Base-by-base conservation (phyloP, 2,113 vertebrate genomes). In the Urocitellus parryii region DNA sequence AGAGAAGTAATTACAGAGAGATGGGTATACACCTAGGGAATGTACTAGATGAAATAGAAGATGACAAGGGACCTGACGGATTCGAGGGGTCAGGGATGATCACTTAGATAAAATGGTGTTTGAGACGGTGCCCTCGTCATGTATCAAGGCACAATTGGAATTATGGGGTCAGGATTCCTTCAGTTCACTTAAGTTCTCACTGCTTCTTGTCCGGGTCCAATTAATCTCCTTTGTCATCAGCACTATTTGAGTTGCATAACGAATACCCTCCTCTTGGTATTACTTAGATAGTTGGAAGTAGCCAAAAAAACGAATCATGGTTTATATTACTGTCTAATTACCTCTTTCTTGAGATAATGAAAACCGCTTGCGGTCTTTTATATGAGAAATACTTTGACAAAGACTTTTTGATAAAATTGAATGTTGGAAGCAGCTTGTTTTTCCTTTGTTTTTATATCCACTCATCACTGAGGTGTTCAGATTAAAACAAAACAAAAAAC, bases 291-390 rank as follows among this genome's bases (percentile, higher is more conserved):
- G 94, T 82, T 92, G 74, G 72, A 92, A 63, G 76, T 88, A 34
- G 27, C 72, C 85, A 83, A 94, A 89, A 58, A 79, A 65, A 39
- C 79, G 80, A 68, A 78, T 74, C 73, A n/a, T 39, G 27, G 45
- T 80, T 94, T 74, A 27, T 79, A 42, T 80, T n/a, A 27, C 42
- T 70, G 25, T 87, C 34, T 25, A 85, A 63, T 25, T 86, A 39
- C 29, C 25, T 95, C 27, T 87, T 53, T 80, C 51, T 81, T 53
- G 72, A 92, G 53, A 42, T 48, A 82, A 13, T 94, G 91, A 96
- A 92, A 89, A 48, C 39, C 11, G 20, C 22, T 29, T 78, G 63
- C 6, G 68, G 76, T 65, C 88, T 95, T 92, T 88, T 80, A 34
- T 77, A 29, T 83, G 17, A 92, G 53, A 78, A 42, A 65, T 82